Evolutionary conservation across 1,140 invertebrate genomes (phyloP).

Genomic region (Mactra quadrangularis): DNA sequence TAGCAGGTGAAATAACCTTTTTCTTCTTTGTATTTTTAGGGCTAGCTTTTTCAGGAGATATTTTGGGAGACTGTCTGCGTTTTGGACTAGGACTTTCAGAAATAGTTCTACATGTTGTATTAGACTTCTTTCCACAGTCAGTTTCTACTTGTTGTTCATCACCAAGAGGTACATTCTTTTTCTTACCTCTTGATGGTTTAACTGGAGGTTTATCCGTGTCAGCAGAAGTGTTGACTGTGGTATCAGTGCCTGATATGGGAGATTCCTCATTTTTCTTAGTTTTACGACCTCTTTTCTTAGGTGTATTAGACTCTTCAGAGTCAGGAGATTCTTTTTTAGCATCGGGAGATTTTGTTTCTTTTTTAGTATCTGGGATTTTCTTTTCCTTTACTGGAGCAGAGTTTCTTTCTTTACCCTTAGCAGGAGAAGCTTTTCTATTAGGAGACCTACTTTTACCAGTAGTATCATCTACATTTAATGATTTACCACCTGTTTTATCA

Average conservation of each 20-base stretch:
- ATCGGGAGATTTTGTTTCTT: not conserved
- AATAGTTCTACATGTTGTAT: not conserved
- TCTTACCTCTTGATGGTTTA: conserved; percentile 4
- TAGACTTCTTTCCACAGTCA: not conserved
- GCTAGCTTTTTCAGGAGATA: conserved; percentile 7
- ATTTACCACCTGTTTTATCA: no score
- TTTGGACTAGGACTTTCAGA: conserved; percentile 36
- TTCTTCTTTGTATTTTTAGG: conserved; percentile 9
- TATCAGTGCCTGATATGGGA: not conserved
- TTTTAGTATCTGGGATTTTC: not conserved
- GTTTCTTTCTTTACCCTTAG: not conserved
- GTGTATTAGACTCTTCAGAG: not conserved
- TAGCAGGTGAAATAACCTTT: not conserved
- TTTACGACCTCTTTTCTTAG: conserved; percentile 10
- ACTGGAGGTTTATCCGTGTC: not conserved
- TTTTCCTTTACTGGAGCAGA: not conserved
- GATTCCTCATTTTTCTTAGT: conserved; percentile 1
- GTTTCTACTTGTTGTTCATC: not conserved
- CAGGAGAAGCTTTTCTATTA: no score
- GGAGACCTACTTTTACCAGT: no score
- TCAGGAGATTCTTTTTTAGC: not conserved
- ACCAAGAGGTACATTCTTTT: not conserved
- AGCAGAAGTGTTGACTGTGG: not conserved
- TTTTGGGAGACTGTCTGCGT: conserved; percentile 13
- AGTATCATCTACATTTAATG: no score